Evolutionary conservation across 2,797 vertebrate species (phyloP), one percentile per base, ranked within the genome.

Genomic region (Pipistrellus pipistrellus): DNA sequence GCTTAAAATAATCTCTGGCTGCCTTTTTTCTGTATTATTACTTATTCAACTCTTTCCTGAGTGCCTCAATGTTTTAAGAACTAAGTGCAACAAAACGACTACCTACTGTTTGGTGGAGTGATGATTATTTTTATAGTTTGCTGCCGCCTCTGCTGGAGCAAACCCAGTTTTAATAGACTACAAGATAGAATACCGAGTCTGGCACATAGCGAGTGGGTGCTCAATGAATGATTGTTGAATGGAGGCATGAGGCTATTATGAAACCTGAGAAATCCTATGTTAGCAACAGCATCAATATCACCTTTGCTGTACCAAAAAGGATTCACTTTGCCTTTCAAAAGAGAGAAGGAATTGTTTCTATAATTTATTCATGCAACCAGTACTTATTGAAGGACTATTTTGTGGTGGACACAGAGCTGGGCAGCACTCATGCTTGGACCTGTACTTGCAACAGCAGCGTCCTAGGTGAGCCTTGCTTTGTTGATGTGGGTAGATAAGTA

Each of bases 21-120:
- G 8, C 46, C 83, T 12, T 35, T 96, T 93, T 93, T 83, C 66
- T 84, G 64, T 83, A 9, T 86, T 88, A 84, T 81, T 76, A 76
- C 25, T 57, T 71, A 85, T 91, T 90, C 85, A 91, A 20, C 62
- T 85, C 68, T 76, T 96, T 93, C 23, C 59, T 53, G n/a, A 68
- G n/a, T 51, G 53, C 18, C 68, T 93, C 81, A 25, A 14, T 75
- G 38, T 62, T 69, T 62, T 57, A 15, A 30, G 38, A 25, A 53
- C 18, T 80, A 78, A 69, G 9, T 77, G 18, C 20, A 46, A 23
- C 55, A 90, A 86, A 96, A 71, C 35, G 68, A 25, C 68, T 85
- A 30, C 17, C 44, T 75, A 25, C 76, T 18, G 0, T 69, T 55
- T 82, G 8, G 18, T 41, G 10, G 25, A 68, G 20, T 85, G 59